Evolutionary conservation across 2,113 vertebrate genomes (phyloP).

Genomic region (Phylloscopus trochiloides): DNA sequence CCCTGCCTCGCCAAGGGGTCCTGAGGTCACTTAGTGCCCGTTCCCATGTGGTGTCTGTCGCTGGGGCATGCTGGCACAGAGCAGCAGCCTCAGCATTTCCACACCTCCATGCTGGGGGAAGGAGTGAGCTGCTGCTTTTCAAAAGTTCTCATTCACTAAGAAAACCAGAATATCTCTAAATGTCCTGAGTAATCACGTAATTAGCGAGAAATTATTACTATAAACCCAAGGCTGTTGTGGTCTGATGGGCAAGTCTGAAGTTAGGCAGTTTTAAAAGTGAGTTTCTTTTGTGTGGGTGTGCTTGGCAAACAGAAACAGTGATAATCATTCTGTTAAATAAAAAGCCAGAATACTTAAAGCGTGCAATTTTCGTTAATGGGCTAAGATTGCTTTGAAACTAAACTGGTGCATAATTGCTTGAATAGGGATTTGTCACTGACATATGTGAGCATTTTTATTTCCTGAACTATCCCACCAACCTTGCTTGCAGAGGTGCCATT

Average conservation of each 20-base stretch:
- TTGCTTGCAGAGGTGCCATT: background rate
- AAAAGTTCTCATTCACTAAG: background rate
- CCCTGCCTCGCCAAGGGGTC: rapidly evolving
- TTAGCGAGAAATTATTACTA: conserved; percentile 42
- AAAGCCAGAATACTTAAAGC: conserved; percentile 21
- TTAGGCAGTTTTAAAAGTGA: conserved; percentile 18
- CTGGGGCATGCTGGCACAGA: rapidly evolving
- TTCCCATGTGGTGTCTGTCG: rapidly evolving
- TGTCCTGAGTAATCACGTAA: background rate
- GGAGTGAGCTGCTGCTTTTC: background rate
- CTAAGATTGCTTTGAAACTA: conserved; percentile 13
- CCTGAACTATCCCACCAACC: background rate
- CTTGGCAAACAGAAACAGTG: conserved; percentile 1
- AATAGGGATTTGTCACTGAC: background rate
- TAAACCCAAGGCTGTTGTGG: conserved; percentile 9
- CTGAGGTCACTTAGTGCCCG: background rate
- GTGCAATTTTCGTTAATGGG: conserved; percentile 33
- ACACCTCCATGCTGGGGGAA: background rate
- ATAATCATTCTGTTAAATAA: conserved; percentile 49
- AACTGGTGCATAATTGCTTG: conserved; percentile 15
- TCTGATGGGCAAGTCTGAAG: conserved; percentile 17
- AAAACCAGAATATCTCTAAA: conserved; percentile 13
- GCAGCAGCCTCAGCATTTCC: background rate
- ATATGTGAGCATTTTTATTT: conserved; percentile 7
- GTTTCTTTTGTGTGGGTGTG: conserved; percentile 20